Conservation (phyloP, 2,888 invertebrate genomes). For the Aphrophora alni region DNA sequence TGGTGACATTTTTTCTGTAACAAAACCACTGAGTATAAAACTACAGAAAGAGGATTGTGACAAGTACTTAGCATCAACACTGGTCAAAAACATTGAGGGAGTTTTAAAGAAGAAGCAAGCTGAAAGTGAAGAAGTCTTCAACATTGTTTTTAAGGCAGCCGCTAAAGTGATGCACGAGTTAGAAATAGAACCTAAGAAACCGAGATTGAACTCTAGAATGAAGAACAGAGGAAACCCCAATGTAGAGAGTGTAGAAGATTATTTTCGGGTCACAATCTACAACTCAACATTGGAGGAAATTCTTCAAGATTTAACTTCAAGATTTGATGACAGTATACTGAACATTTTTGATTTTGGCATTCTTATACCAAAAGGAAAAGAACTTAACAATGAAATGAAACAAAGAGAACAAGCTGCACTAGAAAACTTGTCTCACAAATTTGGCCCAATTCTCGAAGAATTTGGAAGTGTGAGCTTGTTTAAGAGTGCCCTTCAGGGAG, state of each 20-base stretch:
- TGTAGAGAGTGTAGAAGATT: slow-evolving; percentile 46
- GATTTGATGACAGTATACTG: slow-evolving; percentile 37
- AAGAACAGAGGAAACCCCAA: slow-evolving; percentile 45
- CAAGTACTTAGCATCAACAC: slow-evolving; percentile 41
- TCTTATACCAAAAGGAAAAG: too few species aligned
- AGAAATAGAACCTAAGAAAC: slow-evolving; percentile 48
- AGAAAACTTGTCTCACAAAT: too few species aligned
- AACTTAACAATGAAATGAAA: too few species aligned
- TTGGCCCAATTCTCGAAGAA: too few species aligned
- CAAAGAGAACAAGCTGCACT: too few species aligned
- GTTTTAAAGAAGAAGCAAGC: slow-evolving; percentile 48
- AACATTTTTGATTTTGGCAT: too few species aligned
- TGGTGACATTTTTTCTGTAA: too few species aligned
- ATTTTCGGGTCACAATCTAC: slow-evolving; percentile 48
- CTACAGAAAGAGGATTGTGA: too few species aligned
- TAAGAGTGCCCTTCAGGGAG: too few species aligned
- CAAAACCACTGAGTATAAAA: too few species aligned
- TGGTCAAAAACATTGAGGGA: slow-evolving; percentile 43
- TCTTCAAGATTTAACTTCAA: slow-evolving; percentile 46
- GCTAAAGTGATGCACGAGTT: slow-evolving; percentile 49
- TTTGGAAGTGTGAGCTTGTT: too few species aligned
- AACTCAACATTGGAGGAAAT: slow-evolving; percentile 52
- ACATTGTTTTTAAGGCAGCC: slow-evolving; percentile 49
- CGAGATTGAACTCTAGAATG: slow-evolving; percentile 46
- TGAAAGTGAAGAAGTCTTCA: slow-evolving; percentile 48